Percentiles rank a stretch among this genome's conserved stretches.
Conservation (phyloP, 1,140 invertebrate genomes). For the Globodera rostochiensis region DNA sequence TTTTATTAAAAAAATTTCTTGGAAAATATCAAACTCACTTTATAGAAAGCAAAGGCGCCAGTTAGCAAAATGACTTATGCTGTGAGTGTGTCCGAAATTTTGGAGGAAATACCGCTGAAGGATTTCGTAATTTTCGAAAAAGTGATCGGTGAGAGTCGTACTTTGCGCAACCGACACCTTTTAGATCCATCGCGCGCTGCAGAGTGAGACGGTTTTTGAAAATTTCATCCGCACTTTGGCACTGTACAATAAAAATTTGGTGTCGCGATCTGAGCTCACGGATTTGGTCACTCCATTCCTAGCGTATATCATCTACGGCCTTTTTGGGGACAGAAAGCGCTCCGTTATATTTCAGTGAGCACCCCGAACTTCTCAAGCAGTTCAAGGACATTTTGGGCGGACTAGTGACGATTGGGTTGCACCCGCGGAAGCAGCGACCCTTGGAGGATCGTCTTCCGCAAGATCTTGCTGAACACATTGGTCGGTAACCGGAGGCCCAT, state of each 20-base stretch:
- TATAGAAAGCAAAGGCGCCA: not conserved
- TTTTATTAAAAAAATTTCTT: too few species aligned
- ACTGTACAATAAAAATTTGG: constrained; percentile 89
- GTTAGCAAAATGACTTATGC: constrained; percentile 69
- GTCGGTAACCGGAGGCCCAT: constrained; percentile 72
- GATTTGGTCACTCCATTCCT: constrained; percentile 85
- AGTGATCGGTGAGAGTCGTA: constrained; percentile 66
- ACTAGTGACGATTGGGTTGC: constrained; percentile 25
- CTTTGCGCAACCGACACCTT: constrained; percentile 4
- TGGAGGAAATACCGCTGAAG: constrained; percentile 83
- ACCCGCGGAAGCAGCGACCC: constrained; percentile 75
- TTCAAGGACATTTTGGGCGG: constrained; percentile 71
- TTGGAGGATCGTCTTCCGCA: constrained; percentile 87
- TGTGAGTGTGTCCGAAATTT: constrained; percentile 82
- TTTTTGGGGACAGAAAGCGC: not conserved
- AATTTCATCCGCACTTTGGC: constrained; percentile 92
- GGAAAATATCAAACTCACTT: not conserved
- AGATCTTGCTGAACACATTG: not conserved
- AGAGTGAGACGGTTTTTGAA: constrained; percentile 68
- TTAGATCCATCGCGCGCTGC: constrained; percentile 34
- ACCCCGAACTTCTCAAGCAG: constrained; percentile 86
- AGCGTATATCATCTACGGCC: constrained; percentile 58
- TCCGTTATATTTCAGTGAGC: constrained; percentile 66
- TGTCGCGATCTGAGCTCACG: constrained; percentile 84
- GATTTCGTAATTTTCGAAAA: constrained; percentile 96